These are phyloP conservation scores for Heteractis magnifica DNA, from an alignment of 92 coral and sea anemone species.

Conservation along the genomic window DNA sequence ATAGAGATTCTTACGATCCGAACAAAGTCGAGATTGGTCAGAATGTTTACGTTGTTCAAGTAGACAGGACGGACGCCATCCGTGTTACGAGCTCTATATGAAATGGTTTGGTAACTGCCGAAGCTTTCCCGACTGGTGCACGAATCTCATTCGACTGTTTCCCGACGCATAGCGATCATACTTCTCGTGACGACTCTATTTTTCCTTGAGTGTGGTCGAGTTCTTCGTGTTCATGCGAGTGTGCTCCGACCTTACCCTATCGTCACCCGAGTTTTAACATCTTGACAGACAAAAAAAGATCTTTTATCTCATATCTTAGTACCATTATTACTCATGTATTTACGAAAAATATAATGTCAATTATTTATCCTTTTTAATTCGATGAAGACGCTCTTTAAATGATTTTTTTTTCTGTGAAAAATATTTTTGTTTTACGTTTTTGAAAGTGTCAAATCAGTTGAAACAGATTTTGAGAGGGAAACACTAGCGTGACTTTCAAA, in stretches of 20 bases:
- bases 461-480: neutral
- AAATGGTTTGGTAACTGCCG: neutral
- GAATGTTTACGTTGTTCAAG: constrained; percentile 60
- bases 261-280: no score
- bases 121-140: neutral
- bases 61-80: constrained; percentile 47
- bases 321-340: neutral
- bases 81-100: constrained; percentile 46
- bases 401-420: neutral
- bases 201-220: no score
- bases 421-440: neutral
- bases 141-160: neutral
- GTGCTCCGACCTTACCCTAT: no score
- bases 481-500: neutral
- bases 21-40: constrained; percentile 59
- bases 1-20: constrained; percentile 36
- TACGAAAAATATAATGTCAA: neutral
- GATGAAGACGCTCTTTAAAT: neutral
- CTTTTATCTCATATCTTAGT: neutral
- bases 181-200: neutral
- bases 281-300: neutral
- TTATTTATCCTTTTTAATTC: neutral
- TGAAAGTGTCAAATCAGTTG: neutral
- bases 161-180: neutral
- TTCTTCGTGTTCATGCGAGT: no score